Percentiles rank a stretch among this genome's conserved stretches.
These are phyloP conservation scores for Whitmania pigra DNA, from an alignment of 1,140 invertebrate species.

Conservation along the genomic window DNA sequence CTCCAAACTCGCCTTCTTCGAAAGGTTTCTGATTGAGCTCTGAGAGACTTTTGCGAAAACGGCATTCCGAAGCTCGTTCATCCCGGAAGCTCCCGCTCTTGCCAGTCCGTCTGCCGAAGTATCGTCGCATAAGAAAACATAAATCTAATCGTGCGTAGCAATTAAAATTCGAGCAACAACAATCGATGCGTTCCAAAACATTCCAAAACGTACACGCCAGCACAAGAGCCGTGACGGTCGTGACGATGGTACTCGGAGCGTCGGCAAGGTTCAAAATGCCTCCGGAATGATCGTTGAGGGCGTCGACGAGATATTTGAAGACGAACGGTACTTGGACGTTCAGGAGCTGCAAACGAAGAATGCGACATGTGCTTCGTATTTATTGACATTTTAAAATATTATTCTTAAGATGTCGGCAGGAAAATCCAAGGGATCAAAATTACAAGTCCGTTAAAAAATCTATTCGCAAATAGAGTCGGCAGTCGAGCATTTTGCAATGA, in stretches of 20 bases:
- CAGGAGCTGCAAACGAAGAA: conserved; percentile 47
- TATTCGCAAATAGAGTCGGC: too few species aligned
- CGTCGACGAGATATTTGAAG: conserved; percentile 85
- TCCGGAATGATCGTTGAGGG: conserved; percentile 55
- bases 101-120: conserved; percentile 71
- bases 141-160: too few species aligned
- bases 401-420: too few species aligned
- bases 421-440: too few species aligned
- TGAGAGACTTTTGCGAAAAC: conserved; percentile 98
- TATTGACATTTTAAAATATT: too few species aligned
- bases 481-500: too few species aligned
- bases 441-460: too few species aligned
- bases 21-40: conserved; percentile 83
- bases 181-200: not conserved
- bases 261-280: conserved; percentile 38
- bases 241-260: conserved; percentile 40
- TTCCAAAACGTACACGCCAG: conserved; percentile 69
- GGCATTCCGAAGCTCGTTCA: conserved; percentile 92
- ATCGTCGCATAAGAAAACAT: too few species aligned
- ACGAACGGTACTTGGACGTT: conserved; percentile 92
- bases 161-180: not conserved
- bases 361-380: not conserved
- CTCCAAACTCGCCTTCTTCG: conserved; percentile 52
- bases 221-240: conserved; percentile 60
- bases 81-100: conserved; percentile 69